Percentiles rank a stretch among this genome's conserved stretches.
phyloP scores from a whole-genome alignment of 2,113 vertebrate genomes.

The Colossoma macropomum region DNA sequence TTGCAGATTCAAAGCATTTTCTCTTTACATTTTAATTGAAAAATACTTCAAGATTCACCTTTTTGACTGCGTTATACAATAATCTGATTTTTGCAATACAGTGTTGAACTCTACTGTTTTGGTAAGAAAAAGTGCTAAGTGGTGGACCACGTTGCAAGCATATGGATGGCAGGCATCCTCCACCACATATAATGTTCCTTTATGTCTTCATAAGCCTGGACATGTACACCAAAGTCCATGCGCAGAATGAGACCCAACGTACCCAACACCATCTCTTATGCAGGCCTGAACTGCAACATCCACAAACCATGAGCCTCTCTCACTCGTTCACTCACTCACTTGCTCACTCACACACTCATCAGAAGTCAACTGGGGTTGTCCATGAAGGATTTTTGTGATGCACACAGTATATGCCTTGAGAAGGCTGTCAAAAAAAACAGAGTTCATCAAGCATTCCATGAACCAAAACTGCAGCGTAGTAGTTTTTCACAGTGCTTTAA shows the following conservation, averaged over 20 bases:
- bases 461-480: slow-evolving; percentile 37
- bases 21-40: slow-evolving; percentile 75
- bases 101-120: slow-evolving; percentile 68
- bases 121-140: slow-evolving; percentile 78
- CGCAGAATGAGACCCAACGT: slow-evolving; percentile 28
- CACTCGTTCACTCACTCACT: neutral
- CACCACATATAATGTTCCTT: slow-evolving; percentile 65
- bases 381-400: slow-evolving; percentile 1
- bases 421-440: neutral
- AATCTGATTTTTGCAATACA: slow-evolving; percentile 69
- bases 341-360: neutral
- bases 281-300: slow-evolving; percentile 1
- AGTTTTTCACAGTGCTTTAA: slow-evolving; percentile 57
- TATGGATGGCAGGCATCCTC: slow-evolving; percentile 48
- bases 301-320: slow-evolving; percentile 1
- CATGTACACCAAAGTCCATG: slow-evolving; percentile 34
- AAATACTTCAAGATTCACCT: slow-evolving; percentile 71
- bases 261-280: neutral
- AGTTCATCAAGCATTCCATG: slow-evolving; percentile 46
- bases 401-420: slow-evolving; percentile 13
- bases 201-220: slow-evolving; percentile 56
- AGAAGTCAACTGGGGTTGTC: slow-evolving; percentile 2
- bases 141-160: slow-evolving; percentile 58
- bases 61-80: slow-evolving; percentile 71
- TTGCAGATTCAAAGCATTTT: slow-evolving; percentile 31